Evolutionary conservation across 2,113 vertebrate genomes (phyloP).

Genomic region (Regulus satrapa): DNA sequence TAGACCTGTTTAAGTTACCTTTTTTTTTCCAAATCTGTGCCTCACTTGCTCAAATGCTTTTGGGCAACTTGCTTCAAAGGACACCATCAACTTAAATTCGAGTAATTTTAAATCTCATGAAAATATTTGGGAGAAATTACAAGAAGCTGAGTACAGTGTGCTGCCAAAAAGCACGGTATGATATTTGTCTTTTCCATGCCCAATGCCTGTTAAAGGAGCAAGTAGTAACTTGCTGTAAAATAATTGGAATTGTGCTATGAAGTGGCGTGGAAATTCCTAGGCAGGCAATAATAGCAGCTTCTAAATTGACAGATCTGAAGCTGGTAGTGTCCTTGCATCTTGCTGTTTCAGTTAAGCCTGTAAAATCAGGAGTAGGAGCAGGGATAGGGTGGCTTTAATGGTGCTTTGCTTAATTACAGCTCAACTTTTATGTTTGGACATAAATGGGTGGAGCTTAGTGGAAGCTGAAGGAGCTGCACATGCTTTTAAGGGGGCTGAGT

Average conservation of each 20-base stretch:
- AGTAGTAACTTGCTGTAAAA: not conserved
- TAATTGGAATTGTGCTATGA: not conserved
- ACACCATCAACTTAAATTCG: slow-evolving; percentile 51
- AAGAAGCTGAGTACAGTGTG: not conserved
- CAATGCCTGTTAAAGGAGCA: not conserved
- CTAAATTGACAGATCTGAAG: not conserved
- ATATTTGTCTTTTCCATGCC: not conserved
- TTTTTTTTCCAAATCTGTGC: not conserved
- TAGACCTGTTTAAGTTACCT: not conserved
- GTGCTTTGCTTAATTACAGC: slow-evolving; percentile 30
- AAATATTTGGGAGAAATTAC: not conserved
- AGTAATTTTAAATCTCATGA: not conserved
- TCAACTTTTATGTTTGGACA: not conserved
- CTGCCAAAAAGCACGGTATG: not conserved
- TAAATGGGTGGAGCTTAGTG: slow-evolving; percentile 20
- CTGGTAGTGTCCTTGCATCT: slow-evolving; percentile 60
- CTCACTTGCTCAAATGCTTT: not conserved
- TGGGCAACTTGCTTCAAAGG: slow-evolving; percentile 30
- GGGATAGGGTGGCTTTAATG: not conserved
- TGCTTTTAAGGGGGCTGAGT: slow-evolving; percentile 19
- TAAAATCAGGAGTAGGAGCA: not conserved
- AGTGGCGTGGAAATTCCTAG: not conserved
- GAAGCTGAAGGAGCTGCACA: slow-evolving; percentile 27
- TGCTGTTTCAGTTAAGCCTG: not conserved
- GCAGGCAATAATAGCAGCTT: not conserved